Evolutionary conservation across 2,888 invertebrate species (phyloP), one percentile per base, ranked within the genome.

Genomic region (Mylabris sibirica): DNA sequence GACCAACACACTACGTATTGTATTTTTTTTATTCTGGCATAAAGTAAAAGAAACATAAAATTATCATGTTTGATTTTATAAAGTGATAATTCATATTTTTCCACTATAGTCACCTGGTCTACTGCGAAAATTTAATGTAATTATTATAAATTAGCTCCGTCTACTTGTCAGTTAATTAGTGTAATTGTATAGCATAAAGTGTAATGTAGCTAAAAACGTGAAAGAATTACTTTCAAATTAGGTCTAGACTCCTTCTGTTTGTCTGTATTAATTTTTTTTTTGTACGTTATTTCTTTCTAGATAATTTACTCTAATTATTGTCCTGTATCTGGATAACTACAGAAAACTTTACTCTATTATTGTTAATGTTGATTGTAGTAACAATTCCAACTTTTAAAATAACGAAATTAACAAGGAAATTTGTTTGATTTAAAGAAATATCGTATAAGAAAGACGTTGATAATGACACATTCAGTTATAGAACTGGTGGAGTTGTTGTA

Each of bases 1-100:
- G 71, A 67, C 70, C 66, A 30, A 30, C 8, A 8, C 30, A 30
- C 30, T 3, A n/a, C n/a, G n/a, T n/a, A 30, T 30, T 30, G 30
- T 30, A 30, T 69, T 67, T 74, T 64, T 34, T 64, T 71, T 49
- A 17, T 9, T 1, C 3, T 17, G 5, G 30, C 30, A 4, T 30
- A 30, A 4, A 30, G 30, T 8, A 49, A 20, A 49, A 49, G 20
- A 49, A 49, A 41, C n/a, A n/a, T 41, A 14, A 41, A 41, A 41
- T 14, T 3, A 49, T 49, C 49, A 20, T 6, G 49, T 8, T 49
- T 49, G 49, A 49, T 49, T 49, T 1, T 17, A 20, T 6, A 17
- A 49, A 5, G 4, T 20, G 49, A 49, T 49, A 9, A 20, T 49
- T 41, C n/a, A 9, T 49, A 20, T 49, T 49, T 9, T 49, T 8